phyloP scores from a whole-genome alignment of 2,888 invertebrate species.

The Lycia hirtaria region DNA sequence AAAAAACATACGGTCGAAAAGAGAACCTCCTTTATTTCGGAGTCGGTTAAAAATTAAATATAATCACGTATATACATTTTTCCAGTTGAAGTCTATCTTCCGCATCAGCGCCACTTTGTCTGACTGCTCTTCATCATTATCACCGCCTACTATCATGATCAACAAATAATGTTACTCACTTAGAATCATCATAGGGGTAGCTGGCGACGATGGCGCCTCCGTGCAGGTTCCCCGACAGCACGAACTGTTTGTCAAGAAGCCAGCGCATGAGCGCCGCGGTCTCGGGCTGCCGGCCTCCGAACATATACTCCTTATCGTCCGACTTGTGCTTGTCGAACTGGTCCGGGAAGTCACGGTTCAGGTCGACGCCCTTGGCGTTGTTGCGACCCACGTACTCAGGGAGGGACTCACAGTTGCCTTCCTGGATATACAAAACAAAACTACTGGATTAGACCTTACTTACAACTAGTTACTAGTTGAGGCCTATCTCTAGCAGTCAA shows the following conservation, averaged over 20 bases:
- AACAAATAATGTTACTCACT: slow-evolving; percentile 73
- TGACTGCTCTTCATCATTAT: background rate
- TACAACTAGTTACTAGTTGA: no score
- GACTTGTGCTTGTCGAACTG: slow-evolving; percentile 87
- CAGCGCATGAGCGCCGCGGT: slow-evolving; percentile 95
- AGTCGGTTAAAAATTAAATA: no score
- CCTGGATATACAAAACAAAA: slow-evolving; percentile 70
- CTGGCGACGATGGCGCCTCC: slow-evolving; percentile 99
- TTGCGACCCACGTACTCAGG: slow-evolving; percentile 89
- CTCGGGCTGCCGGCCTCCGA: slow-evolving; percentile 91
- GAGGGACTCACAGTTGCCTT: slow-evolving; percentile 92
- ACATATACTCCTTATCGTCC: slow-evolving; percentile 76
- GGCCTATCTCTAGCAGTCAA: no score
- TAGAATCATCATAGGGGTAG: slow-evolving; percentile 97
- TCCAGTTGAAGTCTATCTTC: no score
- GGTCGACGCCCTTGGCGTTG: slow-evolving; percentile 92
- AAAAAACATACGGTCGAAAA: no score
- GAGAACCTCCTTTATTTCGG: no score
- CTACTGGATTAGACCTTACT: no score
- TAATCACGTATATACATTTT: no score
- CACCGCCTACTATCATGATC: background rate
- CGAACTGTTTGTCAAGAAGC: slow-evolving; percentile 94
- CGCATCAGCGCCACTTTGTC: no score
- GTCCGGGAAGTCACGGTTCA: slow-evolving; percentile 97
- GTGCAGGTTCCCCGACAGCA: slow-evolving; percentile 96